These are phyloP conservation scores for Hippocampus abdominalis DNA, from an alignment of 2,113 vertebrate species.

Conservation along the genomic window DNA sequence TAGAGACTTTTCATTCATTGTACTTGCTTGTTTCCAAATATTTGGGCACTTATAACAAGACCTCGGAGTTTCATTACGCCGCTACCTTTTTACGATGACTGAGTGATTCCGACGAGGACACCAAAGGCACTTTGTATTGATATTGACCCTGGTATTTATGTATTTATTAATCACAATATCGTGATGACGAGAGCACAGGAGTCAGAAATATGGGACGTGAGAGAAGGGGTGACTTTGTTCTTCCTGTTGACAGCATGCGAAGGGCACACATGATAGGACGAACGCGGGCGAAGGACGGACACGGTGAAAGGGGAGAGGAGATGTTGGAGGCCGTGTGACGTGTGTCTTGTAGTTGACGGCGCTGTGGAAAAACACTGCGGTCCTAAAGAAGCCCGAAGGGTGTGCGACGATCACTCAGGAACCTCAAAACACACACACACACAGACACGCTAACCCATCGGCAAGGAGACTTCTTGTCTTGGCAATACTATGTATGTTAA, in stretches of 20 bases:
- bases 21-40: too few relatives aligned
- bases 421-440: slow-evolving; percentile 29
- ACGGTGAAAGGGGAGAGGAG: background rate
- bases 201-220: background rate
- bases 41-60: background rate
- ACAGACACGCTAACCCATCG: slow-evolving; percentile 24
- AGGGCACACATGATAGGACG: slow-evolving; percentile 1
- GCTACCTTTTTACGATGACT: too few relatives aligned
- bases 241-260: slow-evolving; percentile 5
- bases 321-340: slow-evolving; percentile 30
- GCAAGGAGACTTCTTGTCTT: slow-evolving; percentile 55
- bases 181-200: background rate
- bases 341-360: slow-evolving; percentile 45
- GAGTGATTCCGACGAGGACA: background rate
- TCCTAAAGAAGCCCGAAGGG: slow-evolving; percentile 29
- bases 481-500: slow-evolving; percentile 51
- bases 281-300: slow-evolving; percentile 14
- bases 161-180: background rate
- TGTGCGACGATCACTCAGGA: slow-evolving; percentile 11
- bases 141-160: background rate
- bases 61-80: too few relatives aligned
- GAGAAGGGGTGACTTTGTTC: slow-evolving; percentile 1
- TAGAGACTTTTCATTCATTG: too few relatives aligned
- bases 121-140: background rate
- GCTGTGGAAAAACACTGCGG: slow-evolving; percentile 34